Percentiles rank a stretch among this genome's conserved stretches.
phyloP scores from a whole-genome alignment of 2,113 vertebrate genomes.

The Perccottus glenii region DNA sequence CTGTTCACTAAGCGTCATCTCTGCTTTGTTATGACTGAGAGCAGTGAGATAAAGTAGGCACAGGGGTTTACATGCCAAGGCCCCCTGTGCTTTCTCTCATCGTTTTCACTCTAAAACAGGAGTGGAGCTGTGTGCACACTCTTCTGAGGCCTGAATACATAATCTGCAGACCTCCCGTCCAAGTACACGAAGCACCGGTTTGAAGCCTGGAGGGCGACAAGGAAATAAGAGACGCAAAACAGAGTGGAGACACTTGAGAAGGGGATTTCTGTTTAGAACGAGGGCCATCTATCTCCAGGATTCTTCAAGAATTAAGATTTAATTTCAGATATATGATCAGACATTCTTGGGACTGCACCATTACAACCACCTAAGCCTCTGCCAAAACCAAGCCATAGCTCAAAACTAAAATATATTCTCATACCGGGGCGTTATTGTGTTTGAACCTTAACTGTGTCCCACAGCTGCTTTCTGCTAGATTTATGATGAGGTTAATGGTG shows the following conservation, averaged over 20 bases:
- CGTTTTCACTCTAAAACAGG: too few species aligned
- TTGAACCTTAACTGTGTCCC: neutral
- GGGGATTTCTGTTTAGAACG: slow-evolving; percentile 36
- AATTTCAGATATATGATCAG: slow-evolving; percentile 31
- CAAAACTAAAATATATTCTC: neutral
- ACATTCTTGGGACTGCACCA: neutral
- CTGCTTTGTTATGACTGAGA: slow-evolving; percentile 63
- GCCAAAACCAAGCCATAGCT: neutral
- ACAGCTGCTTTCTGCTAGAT: slow-evolving; percentile 7
- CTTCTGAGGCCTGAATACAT: slow-evolving; percentile 37
- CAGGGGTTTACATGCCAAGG: slow-evolving; percentile 59
- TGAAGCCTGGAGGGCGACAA: slow-evolving; percentile 39
- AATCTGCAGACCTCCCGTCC: slow-evolving; percentile 36
- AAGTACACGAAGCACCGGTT: slow-evolving; percentile 36
- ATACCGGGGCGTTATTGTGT: neutral
- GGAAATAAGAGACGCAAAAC: slow-evolving; percentile 31
- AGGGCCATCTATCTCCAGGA: slow-evolving; percentile 22
- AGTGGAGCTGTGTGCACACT: slow-evolving; percentile 4
- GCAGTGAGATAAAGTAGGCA: slow-evolving; percentile 50
- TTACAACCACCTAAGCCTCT: slow-evolving; percentile 5
- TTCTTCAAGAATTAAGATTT: slow-evolving; percentile 27
- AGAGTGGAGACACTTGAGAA: slow-evolving; percentile 44
- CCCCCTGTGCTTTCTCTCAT: too few species aligned
- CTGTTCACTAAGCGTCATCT: slow-evolving; percentile 54
- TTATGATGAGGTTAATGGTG: slow-evolving; percentile 14